Percentiles rank a stretch among this genome's conserved stretches.
Conservation (phyloP, 2,888 invertebrate species). For the Lithosia quadra region DNA sequence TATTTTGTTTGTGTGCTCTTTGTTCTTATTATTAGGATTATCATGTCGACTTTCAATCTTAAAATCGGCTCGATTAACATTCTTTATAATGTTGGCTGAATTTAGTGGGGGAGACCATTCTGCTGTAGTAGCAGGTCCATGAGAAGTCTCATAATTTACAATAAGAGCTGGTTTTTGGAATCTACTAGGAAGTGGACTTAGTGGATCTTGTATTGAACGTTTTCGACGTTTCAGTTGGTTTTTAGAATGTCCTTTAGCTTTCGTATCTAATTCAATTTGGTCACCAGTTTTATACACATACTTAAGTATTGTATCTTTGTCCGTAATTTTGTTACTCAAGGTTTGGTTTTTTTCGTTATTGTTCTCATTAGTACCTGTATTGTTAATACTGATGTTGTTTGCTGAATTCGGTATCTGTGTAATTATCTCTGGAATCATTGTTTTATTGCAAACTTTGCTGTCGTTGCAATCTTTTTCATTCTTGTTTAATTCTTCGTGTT, state of each 20-base stretch:
- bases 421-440: constrained; percentile 24
- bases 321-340: constrained; percentile 42
- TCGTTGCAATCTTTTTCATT: constrained; percentile 21
- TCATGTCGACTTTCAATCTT: constrained; percentile 73
- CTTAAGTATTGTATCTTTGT: constrained; percentile 65
- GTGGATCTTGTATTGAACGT: constrained; percentile 48
- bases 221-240: constrained; percentile 71
- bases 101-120: constrained; percentile 45
- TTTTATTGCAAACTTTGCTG: constrained; percentile 32
- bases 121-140: constrained; percentile 55
- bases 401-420: constrained; percentile 25
- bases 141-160: constrained; percentile 70
- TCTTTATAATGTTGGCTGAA: constrained; percentile 58
- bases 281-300: constrained; percentile 70
- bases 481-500: constrained; percentile 24
- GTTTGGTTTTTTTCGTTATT: constrained; percentile 28
- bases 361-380: constrained; percentile 6
- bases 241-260: constrained; percentile 63
- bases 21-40: constrained; percentile 30
- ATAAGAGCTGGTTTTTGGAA: constrained; percentile 59
- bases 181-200: constrained; percentile 44
- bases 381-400: constrained; percentile 11
- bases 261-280: constrained; percentile 34
- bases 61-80: constrained; percentile 72
- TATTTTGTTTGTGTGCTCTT: constrained; percentile 37